A percentile compares a stretch with the other conserved stretches of the same genome.
Conservation (phyloP, 1,140 invertebrate genomes). For the Aphidius gifuensis region DNA sequence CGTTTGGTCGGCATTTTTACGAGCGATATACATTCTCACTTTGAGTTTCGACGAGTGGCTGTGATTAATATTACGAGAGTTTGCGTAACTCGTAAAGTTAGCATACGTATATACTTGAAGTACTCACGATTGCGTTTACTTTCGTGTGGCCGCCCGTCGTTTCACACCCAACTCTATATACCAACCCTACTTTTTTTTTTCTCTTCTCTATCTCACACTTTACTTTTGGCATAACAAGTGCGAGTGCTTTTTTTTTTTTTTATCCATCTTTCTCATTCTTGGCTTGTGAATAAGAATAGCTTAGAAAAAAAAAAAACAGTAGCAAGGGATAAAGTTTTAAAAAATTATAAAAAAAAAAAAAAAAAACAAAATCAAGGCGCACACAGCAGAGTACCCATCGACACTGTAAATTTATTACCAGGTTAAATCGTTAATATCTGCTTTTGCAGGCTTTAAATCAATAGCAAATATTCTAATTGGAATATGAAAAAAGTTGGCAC, state of each 20-base stretch:
- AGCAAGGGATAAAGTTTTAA: neutral
- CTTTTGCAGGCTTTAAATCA: slow-evolving; percentile 50
- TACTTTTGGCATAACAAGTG: too few species aligned
- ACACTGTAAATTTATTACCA: slow-evolving; percentile 51
- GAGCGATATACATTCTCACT: slow-evolving; percentile 36
- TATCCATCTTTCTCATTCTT: slow-evolving; percentile 10
- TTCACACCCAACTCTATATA: slow-evolving; percentile 3
- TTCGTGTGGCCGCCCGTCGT: slow-evolving; percentile 10
- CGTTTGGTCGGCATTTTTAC: slow-evolving; percentile 40
- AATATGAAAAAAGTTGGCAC: slow-evolving; percentile 57
- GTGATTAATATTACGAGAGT: slow-evolving; percentile 55
- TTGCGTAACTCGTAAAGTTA: slow-evolving; percentile 52
- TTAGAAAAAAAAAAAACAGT: slow-evolving; percentile 1
- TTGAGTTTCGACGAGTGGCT: slow-evolving; percentile 45
- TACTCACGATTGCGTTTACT: slow-evolving; percentile 25
- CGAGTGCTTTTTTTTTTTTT: too few species aligned
- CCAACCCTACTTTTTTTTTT: neutral
- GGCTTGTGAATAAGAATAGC: slow-evolving; percentile 5
- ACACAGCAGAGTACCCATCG: slow-evolving; percentile 37
- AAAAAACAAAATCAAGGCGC: neutral
- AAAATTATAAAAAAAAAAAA: neutral
- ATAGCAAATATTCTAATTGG: slow-evolving; percentile 57
- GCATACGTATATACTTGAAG: slow-evolving; percentile 36
- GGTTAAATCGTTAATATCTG: slow-evolving; percentile 53
- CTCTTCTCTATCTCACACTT: neutral